These are phyloP conservation scores for Cromileptes altivelis DNA, from an alignment of 2,113 vertebrate genomes.

Conservation along the genomic window DNA sequence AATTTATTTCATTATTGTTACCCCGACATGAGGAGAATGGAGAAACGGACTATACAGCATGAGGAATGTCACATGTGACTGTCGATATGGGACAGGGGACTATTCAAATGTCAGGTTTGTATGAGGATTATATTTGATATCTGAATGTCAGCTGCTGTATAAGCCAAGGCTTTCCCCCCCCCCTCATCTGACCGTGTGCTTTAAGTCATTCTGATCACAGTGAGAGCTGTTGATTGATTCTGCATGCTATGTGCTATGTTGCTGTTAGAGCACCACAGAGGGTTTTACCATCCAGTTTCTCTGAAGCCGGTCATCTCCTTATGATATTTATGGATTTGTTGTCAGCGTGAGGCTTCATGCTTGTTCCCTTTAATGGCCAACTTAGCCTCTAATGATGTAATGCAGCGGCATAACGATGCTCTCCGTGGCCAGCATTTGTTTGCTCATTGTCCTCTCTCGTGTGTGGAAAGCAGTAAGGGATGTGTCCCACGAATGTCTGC, in stretches of 20 bases:
- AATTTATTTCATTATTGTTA: constrained; percentile 68
- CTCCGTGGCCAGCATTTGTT: constrained; percentile 44
- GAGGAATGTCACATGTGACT: constrained; percentile 91
- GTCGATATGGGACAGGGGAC: constrained; percentile 87
- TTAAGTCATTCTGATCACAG: constrained; percentile 51
- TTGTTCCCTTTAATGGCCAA: constrained; percentile 75
- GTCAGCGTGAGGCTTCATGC: constrained; percentile 62
- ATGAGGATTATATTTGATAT: constrained; percentile 77
- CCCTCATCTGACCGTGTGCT: constrained; percentile 42
- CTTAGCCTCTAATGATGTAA: constrained; percentile 73
- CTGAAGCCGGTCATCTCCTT: constrained; percentile 55
- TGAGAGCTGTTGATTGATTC: constrained; percentile 45
- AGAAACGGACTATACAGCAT: constrained; percentile 89
- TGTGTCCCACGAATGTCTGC: constrained; percentile 18
- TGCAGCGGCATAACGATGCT: constrained; percentile 66
- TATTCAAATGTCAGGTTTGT: constrained; percentile 90
- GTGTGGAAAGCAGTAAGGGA: constrained; percentile 40
- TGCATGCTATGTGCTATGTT: constrained; percentile 51
- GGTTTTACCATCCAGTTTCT: constrained; percentile 42
- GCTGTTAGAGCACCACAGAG: constrained; percentile 35
- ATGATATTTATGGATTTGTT: constrained; percentile 78
- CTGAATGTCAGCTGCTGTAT: constrained; percentile 69
- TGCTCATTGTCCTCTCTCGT: constrained; percentile 55
- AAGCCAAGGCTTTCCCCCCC: constrained; percentile 20
- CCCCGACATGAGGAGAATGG: constrained; percentile 87